Evolutionary conservation across 2,113 vertebrate genomes (phyloP).

Genomic region (Romanogobio albipinnatus): DNA sequence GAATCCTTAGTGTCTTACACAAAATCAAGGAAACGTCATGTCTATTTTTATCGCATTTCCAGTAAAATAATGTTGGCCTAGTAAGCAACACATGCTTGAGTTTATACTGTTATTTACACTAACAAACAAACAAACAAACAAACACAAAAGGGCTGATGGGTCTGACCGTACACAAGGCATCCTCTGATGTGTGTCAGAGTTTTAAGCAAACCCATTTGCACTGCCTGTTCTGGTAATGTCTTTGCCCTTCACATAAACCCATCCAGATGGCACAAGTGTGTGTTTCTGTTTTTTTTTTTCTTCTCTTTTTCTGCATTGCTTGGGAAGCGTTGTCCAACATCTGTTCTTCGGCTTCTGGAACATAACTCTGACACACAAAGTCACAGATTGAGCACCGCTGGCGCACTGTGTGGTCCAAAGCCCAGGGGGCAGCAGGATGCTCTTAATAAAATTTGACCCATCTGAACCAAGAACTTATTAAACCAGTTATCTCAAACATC

Average conservation of each 20-base stretch:
- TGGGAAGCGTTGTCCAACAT: conserved; percentile 45
- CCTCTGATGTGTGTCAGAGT: conserved; percentile 17
- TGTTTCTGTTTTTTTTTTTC: neutral
- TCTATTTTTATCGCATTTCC: neutral
- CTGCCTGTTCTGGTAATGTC: conserved; percentile 30
- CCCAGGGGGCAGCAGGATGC: conserved; percentile 15
- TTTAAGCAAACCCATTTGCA: conserved; percentile 33
- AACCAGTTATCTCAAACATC: conserved; percentile 1
- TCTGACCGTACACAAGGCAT: neutral
- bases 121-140: neutral
- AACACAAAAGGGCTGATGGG: neutral
- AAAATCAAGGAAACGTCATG: neutral
- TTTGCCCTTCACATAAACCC: conserved; percentile 39
- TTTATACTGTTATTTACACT: neutral
- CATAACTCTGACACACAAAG: conserved; percentile 1
- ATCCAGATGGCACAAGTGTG: conserved; percentile 49
- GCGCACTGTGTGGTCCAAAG: conserved; percentile 48
- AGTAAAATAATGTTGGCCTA: neutral
- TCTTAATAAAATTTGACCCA: conserved; percentile 40
- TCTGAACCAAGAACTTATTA: conserved; percentile 31
- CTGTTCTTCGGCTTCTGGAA: conserved; percentile 46
- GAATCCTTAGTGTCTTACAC: neutral
- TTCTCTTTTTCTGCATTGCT: conserved; percentile 12
- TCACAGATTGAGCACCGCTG: conserved; percentile 33
- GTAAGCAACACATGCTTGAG: neutral